Percentiles rank a stretch among this genome's conserved stretches.
Conservation (phyloP, 2,113 vertebrate species). For the Chaetorhynchus papuensis region DNA sequence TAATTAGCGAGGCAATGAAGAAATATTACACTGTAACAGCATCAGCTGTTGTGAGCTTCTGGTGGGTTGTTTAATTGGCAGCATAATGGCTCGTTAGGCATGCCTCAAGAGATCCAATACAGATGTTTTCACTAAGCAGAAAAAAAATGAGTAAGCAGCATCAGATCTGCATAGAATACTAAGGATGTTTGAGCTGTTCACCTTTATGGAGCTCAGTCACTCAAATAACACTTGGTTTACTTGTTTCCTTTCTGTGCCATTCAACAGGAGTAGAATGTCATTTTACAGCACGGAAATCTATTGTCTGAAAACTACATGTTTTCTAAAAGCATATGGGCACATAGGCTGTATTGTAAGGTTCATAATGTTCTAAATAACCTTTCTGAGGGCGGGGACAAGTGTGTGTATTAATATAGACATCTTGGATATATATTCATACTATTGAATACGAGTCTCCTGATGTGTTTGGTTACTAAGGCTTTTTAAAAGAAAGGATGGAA, state of each 20-base stretch:
- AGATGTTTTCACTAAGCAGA: constrained; percentile 31
- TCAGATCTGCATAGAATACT: constrained; percentile 36
- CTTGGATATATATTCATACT: neutral
- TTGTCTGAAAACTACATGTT: neutral
- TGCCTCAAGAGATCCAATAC: constrained; percentile 46
- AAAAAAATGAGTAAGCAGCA: constrained; percentile 55
- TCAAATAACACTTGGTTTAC: neutral
- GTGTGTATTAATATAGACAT: neutral
- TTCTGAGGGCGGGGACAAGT: neutral
- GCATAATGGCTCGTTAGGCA: constrained; percentile 69
- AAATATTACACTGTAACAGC: constrained; percentile 3
- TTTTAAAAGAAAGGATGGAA: neutral
- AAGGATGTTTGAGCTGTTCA: neutral
- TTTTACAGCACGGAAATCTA: neutral
- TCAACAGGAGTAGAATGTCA: neutral
- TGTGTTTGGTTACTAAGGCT: neutral
- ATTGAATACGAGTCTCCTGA: neutral
- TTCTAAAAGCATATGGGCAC: neutral
- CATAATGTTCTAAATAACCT: neutral
- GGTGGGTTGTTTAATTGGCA: constrained; percentile 68
- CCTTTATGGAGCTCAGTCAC: neutral
- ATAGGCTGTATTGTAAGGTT: neutral
- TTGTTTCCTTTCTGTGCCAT: neutral
- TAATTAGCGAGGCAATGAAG: constrained; percentile 66
- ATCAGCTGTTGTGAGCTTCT: constrained; percentile 48